phyloP scores from a whole-genome alignment of 2,113 vertebrate genomes.

The Triplophysa rosa region DNA sequence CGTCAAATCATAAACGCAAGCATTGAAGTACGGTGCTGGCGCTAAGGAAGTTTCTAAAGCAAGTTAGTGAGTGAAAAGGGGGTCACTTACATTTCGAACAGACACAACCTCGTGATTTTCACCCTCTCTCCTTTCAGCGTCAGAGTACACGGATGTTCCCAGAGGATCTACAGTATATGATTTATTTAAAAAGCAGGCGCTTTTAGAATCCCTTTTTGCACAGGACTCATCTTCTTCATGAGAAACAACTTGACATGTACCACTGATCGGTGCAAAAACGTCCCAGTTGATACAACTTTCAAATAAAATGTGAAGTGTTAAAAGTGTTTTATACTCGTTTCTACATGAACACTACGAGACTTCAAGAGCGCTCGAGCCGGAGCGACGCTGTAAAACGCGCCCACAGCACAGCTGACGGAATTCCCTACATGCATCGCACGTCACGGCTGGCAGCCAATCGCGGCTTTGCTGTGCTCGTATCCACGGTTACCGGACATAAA shows the following conservation, averaged over 20 bases:
- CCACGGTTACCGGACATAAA: constrained; percentile 55
- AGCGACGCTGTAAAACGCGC: constrained; percentile 4
- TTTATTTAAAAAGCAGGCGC: not conserved
- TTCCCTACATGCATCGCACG: constrained; percentile 62
- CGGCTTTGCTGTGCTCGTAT: constrained; percentile 47
- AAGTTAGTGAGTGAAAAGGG: not conserved
- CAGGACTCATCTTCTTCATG: not conserved
- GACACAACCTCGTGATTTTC: constrained; percentile 22
- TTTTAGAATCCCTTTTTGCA: constrained; percentile 6
- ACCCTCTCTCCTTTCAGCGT: constrained; percentile 28
- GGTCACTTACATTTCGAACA: constrained; percentile 47
- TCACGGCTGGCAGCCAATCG: constrained; percentile 55
- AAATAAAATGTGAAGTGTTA: not conserved
- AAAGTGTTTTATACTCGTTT: not conserved
- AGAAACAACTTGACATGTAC: not conserved
- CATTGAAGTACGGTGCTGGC: not conserved
- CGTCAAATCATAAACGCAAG: not conserved
- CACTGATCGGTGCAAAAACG: not conserved
- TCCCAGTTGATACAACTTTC: not conserved
- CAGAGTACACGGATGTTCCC: not conserved
- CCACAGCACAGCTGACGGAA: constrained; percentile 57
- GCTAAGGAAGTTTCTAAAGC: not conserved
- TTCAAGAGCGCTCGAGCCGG: not conserved
- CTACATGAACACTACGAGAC: constrained; percentile 16
- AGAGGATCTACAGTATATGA: not conserved